Percentiles rank a stretch among this genome's conserved stretches.
These are phyloP conservation scores for Sebastes steindachneri DNA, from an alignment of 2,797 vertebrate species.

Conservation along the genomic window DNA sequence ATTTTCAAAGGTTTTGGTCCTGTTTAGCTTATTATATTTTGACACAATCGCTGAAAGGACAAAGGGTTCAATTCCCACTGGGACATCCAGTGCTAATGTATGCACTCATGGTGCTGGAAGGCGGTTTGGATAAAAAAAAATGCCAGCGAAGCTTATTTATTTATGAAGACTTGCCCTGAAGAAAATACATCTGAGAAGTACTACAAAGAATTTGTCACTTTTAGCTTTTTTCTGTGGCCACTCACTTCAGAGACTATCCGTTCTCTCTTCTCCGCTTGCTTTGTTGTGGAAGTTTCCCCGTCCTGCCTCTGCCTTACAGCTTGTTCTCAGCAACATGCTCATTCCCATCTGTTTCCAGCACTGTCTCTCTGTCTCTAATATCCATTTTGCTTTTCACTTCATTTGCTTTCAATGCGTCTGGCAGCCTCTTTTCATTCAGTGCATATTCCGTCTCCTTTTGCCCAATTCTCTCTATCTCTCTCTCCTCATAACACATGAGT, in stretches of 20 bases:
- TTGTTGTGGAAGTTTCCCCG: background rate
- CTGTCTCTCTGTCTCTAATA: background rate
- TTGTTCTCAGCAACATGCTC: conserved; percentile 5
- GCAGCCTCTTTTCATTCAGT: conserved; percentile 25
- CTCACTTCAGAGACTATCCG: background rate
- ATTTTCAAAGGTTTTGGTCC: background rate
- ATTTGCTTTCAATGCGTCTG: conserved; percentile 9
- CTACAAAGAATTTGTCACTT: background rate
- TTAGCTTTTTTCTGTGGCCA: background rate
- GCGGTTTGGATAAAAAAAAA: background rate
- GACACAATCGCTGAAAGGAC: background rate
- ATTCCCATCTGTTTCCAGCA: background rate
- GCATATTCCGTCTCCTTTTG: background rate
- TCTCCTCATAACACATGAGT: background rate
- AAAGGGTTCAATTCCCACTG: background rate
- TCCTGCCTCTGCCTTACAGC: conserved; percentile 8
- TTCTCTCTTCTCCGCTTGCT: background rate
- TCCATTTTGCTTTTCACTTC: conserved; percentile 1
- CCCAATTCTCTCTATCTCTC: background rate
- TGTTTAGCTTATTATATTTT: background rate
- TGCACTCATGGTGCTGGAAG: background rate
- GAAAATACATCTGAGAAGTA: background rate
- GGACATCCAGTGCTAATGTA: background rate
- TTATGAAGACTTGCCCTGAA: background rate
- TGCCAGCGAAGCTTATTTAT: background rate